Evolutionary conservation across 2,113 vertebrate genomes (phyloP), one percentile per base, ranked within the genome.

Genomic region (Elephantulus edwardii): DNA sequence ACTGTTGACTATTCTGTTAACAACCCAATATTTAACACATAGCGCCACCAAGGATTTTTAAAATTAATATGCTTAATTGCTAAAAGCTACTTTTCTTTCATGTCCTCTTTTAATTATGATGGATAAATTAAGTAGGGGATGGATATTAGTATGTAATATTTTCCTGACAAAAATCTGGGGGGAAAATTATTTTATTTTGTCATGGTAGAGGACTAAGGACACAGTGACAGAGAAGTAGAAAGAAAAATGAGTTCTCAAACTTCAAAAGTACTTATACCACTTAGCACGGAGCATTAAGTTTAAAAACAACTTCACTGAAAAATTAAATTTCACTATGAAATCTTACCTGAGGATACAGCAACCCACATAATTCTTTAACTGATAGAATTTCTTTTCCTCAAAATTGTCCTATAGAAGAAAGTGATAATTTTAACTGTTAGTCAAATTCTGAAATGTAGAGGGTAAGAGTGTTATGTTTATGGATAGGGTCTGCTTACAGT

Each of bases 291-390:
- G 33, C 38, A 76, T 22, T 7, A 14, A 33, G 22, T 30, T 17
- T 76, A 28, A 75, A 83, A 79, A 78, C 17, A 46, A 38, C 58
- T 3, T 0, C 11, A 48, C 28, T 0, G 3, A 75, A 40, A 33
- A 88, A 44, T 22, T 35, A 52, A 89, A 30, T 62, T 81, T 81
- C 40, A 81, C 40, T 80, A 22, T 70, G 42, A 64, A 46, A 24
- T 52, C 56, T 88, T 24, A 82, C n/a, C 54, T 42, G 46, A 52
- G 70, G 54, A 58, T n/a, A 75, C 14, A 33, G 14, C 42, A 80
- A 11, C 5, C 42, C 26, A 38, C 19, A 0, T 17, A n/a, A 35
- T 79, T 48, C 52, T 0, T 0, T 16, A 76, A n/a, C 12, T 33
- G 77, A 35, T 16, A 42, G 30, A 80, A 74, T 0, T 1, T 35